Percentiles rank a stretch among this genome's conserved stretches.
These are phyloP conservation scores for Actinia tenebrosa DNA, from an alignment of 64 coral and sea anemone species.

Conservation along the genomic window DNA sequence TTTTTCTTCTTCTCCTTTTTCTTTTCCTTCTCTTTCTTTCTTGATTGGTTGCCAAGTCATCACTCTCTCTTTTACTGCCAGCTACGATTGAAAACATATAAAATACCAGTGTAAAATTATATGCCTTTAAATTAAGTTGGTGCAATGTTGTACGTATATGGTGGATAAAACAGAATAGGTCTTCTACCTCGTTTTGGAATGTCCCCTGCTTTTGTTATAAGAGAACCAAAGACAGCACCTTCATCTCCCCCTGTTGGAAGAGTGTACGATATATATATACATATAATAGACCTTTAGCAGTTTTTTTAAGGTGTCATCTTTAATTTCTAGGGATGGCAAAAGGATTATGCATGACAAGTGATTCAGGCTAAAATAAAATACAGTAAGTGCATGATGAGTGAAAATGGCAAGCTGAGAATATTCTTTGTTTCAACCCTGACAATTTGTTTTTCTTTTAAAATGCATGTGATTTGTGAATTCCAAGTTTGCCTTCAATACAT, in stretches of 20 bases:
- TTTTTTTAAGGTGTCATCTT: no score
- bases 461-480: no score
- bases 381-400: no score
- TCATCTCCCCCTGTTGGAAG: conserved; percentile 60
- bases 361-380: no score
- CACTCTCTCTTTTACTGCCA: neutral
- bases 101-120: no score
- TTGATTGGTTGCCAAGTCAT: neutral
- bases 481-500: no score
- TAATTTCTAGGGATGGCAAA: no score
- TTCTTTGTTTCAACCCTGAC: no score
- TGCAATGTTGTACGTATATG: neutral
- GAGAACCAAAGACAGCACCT: conserved; percentile 79
- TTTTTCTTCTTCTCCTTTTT: conserved; percentile 51
- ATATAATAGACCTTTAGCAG: no score
- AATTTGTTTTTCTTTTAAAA: no score
- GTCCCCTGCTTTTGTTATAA: conserved; percentile 82
- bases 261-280: neutral
- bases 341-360: no score
- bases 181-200: neutral
- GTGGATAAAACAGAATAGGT: neutral
- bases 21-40: conserved; percentile 39
- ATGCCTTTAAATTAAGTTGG: neutral
- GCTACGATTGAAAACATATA: neutral
- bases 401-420: no score